A percentile compares a stretch with the other conserved stretches of the same genome.
Conservation (phyloP, 2,797 vertebrate species). For the Sternarchorhynchus goeldii region DNA sequence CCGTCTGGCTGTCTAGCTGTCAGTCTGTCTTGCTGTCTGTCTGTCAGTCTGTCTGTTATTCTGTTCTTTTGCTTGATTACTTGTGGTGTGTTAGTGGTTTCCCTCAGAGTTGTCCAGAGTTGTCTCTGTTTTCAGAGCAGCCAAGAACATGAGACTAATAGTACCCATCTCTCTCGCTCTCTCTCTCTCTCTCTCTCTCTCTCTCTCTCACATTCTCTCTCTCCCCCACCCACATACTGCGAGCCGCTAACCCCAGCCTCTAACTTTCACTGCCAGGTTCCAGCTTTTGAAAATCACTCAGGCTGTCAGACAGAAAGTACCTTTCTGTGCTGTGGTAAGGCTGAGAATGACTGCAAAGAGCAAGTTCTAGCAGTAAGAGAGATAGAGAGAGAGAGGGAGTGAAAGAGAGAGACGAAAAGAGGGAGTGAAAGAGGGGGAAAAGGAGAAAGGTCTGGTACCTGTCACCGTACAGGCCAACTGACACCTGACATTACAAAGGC, state of each 20-base stretch:
- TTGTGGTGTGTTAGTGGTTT: too few species aligned
- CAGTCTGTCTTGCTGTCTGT: background rate
- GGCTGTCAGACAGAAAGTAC: background rate
- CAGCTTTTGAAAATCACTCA: background rate
- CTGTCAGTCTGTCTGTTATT: background rate
- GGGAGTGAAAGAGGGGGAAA: constrained; percentile 6
- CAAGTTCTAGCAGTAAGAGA: background rate
- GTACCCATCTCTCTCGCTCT: too few species aligned
- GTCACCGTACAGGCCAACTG: constrained; percentile 63
- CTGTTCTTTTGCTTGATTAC: background rate
- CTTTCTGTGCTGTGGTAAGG: too few species aligned
- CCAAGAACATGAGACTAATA: too few species aligned
- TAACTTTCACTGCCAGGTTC: background rate
- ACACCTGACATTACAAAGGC: constrained; percentile 68
- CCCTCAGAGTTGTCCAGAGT: too few species aligned
- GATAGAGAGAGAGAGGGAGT: background rate
- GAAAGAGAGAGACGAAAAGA: background rate
- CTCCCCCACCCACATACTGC: too few species aligned
- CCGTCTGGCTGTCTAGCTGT: too few species aligned
- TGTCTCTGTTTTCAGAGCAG: too few species aligned
- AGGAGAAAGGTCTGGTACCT: constrained; percentile 59
- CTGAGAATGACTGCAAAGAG: too few species aligned
- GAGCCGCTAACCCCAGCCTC: too few species aligned
- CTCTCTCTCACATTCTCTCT: too few species aligned
- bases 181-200: too few species aligned